Percentiles rank a stretch among this genome's conserved stretches.
Conservation (phyloP, 2,113 vertebrate species). For the Balaenoptera acutorostrata region DNA sequence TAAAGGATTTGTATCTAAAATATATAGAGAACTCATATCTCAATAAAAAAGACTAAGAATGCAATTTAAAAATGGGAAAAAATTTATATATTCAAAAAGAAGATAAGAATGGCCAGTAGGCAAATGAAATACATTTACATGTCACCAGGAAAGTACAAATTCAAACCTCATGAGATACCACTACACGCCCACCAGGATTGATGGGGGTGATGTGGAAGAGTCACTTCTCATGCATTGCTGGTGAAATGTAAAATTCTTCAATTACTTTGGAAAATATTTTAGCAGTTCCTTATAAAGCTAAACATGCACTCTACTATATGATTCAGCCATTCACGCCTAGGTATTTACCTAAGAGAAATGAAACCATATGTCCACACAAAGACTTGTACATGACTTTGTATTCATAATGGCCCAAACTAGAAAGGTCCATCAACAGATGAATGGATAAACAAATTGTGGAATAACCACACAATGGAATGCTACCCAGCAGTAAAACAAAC, state of each 20-base stretch:
- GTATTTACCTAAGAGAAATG: neutral
- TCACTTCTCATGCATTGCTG: neutral
- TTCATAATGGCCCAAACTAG: neutral
- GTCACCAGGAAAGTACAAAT: neutral
- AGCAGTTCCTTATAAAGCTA: neutral
- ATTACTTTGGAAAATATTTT: neutral
- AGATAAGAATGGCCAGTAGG: neutral
- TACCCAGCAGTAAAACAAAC: neutral
- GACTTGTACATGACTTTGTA: neutral
- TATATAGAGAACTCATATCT: neutral
- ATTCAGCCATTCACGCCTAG: neutral
- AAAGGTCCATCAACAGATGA: neutral
- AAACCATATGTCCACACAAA: neutral
- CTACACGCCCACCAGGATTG: no score
- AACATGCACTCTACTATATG: neutral
- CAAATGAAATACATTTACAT: neutral
- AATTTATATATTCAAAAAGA: neutral
- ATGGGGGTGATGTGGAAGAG: fast-evolving
- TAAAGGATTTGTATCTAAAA: neutral
- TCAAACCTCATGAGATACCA: neutral
- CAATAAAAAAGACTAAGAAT: neutral
- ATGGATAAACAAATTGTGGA: neutral
- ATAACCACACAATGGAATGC: neutral
- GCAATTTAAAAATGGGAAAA: neutral
- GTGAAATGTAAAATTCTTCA: neutral